phyloP scores from a whole-genome alignment of 1,140 invertebrate genomes.

The Temnothorax nylanderi region DNA sequence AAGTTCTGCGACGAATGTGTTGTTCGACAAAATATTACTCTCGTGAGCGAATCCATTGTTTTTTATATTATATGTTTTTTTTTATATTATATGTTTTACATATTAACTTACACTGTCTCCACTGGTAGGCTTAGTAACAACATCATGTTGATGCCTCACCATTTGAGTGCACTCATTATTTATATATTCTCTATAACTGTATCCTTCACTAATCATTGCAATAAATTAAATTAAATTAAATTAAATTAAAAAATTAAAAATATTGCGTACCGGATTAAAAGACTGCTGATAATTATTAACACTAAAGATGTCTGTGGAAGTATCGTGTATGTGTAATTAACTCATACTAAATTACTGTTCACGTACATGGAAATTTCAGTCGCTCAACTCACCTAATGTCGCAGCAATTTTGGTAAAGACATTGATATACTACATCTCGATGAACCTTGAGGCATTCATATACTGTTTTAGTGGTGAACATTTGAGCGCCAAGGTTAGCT shows the following conservation, averaged over 20 bases:
- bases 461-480: slow-evolving; percentile 55
- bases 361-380: slow-evolving; percentile 3
- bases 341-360: neutral
- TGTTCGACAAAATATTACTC: no score
- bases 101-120: no score
- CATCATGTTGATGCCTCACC: no score
- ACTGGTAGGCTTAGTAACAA: no score
- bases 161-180: no score
- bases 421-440: slow-evolving; percentile 5
- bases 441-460: slow-evolving; percentile 36
- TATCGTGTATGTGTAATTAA: neutral
- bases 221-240: no score
- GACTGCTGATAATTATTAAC: neutral
- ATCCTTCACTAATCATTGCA: no score
- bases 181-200: neutral
- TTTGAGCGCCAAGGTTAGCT: slow-evolving; percentile 35
- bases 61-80: no score
- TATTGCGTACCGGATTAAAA: neutral
- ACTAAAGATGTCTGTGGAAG: neutral
- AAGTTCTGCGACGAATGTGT: no score
- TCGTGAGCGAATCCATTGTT: no score
- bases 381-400: neutral
- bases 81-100: no score
- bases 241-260: neutral
- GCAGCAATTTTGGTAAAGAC: slow-evolving; percentile 8